phyloP scores from a whole-genome alignment of 2,888 invertebrate species.

The Cerastis rubricosa region DNA sequence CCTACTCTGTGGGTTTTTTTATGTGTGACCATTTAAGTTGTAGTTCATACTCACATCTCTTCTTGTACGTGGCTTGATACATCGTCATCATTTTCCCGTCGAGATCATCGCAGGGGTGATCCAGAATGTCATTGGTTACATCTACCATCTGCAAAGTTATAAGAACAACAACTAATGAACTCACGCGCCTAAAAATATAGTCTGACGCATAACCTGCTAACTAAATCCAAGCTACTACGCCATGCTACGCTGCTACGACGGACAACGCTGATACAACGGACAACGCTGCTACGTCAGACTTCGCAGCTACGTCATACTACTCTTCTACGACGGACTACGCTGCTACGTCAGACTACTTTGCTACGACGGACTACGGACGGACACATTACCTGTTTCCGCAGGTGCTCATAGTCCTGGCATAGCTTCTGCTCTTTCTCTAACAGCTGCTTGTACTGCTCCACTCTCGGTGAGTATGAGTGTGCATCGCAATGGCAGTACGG shows the following conservation, averaged over 20 bases:
- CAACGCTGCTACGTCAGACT: background rate
- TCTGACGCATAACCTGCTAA: background rate
- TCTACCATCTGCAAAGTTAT: constrained; percentile 88
- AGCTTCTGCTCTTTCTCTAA: constrained; percentile 91
- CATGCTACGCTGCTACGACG: background rate
- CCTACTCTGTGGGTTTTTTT: too few species aligned
- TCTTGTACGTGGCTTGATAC: constrained; percentile 91
- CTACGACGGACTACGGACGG: background rate
- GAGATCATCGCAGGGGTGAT: constrained; percentile 92
- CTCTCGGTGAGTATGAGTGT: constrained; percentile 91
- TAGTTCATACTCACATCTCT: constrained; percentile 91
- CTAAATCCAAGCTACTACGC: background rate
- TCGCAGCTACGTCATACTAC: background rate
- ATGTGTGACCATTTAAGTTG: too few species aligned
- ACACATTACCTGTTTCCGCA: constrained; percentile 90
- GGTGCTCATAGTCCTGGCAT: constrained; percentile 88
- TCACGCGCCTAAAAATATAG: background rate
- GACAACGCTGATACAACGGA: background rate
- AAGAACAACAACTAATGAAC: background rate
- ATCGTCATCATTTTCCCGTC: constrained; percentile 92
- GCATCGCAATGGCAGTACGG: constrained; percentile 92
- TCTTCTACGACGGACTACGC: background rate
- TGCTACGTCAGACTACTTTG: background rate
- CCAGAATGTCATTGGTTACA: constrained; percentile 91
- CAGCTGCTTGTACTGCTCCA: constrained; percentile 91